Evolutionary conservation across 2,888 invertebrate species (phyloP), one percentile per base, ranked within the genome.

Genomic region (Orgyia antiqua): DNA sequence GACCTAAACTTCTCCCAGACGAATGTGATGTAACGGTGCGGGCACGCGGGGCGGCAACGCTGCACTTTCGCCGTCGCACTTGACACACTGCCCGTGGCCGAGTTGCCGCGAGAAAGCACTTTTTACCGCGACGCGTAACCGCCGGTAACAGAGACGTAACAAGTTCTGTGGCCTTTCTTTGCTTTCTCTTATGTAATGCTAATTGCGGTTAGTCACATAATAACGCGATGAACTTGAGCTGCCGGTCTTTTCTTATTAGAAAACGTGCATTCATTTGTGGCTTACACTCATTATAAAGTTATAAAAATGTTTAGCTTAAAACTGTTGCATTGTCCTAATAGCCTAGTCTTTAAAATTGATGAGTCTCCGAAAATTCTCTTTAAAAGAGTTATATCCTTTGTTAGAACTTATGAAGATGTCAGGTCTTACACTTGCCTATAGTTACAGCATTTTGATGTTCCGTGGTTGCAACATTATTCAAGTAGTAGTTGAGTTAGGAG

Each of bases 21-120:
- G 71, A 68, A 71, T 68, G 58, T 84, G 77, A 82, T 78, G 80
- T 83, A 80, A 83, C 65, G 65, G 68, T 52, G 65, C 54, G 62
- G 58, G 49, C 34, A 58, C 45, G 68, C 69, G 68, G 63, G 63
- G 54, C 68, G 71, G 73, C 79, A 76, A 73, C 80, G 73, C 69
- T 72, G 80, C 74, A 82, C 84, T 83, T 83, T 84, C 83, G 68
- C 74, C 75, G 74, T 53, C 73, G 84, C 82, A 78, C 87, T 86
- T 87, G 86, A 87, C 87, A 86, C 76, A 83, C 69, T 87, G 87
- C 73, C 87, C 86, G 68, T 87, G 87, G 84, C 87, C 86, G 80
- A 79, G 67, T 79, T 80, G 70, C 75, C 73, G 64, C 80, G 78
- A 74, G 82, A 83, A 83, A 84, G 80, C 78, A 79, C 82, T 82